Evolutionary conservation across 2,888 invertebrate genomes (phyloP).

Genomic region (Drosophila neutralis): DNA sequence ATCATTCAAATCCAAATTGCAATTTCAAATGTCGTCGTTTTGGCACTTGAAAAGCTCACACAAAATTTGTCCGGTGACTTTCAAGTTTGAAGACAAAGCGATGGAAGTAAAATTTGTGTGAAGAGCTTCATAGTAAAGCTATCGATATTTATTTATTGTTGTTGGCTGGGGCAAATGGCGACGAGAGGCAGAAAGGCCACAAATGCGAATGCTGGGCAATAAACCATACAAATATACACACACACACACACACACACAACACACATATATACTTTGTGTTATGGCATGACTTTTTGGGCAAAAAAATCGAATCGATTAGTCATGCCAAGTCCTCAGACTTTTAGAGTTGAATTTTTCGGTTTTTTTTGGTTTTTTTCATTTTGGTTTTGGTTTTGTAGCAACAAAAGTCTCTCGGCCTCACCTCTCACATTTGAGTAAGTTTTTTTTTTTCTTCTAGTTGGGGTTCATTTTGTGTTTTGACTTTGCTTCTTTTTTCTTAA

Average conservation of each 20-base stretch:
- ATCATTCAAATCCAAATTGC: conserved; percentile 45
- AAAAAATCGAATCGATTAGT: conserved; percentile 80
- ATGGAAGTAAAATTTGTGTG: conserved; percentile 33
- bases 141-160: conserved; percentile 55
- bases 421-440: conserved; percentile 56
- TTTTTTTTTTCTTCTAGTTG: conserved; percentile 16
- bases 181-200: conserved; percentile 24
- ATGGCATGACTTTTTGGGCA: conserved; percentile 72
- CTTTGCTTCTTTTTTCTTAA: conserved; percentile 24
- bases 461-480: conserved; percentile 35
- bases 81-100: conserved; percentile 53
- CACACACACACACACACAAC: not conserved
- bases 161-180: conserved; percentile 3
- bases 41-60: conserved; percentile 47
- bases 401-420: conserved; percentile 43
- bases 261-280: conserved; percentile 24
- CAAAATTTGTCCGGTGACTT: conserved; percentile 63
- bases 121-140: conserved; percentile 30
- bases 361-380: not conserved
- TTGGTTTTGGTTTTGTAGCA: conserved; percentile 7
- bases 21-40: conserved; percentile 55
- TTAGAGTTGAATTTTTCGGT: conserved; percentile 30
- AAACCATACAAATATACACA: conserved; percentile 14
- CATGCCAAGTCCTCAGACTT: conserved; percentile 71
- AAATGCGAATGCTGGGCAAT: conserved; percentile 37